These are phyloP conservation scores for Oscheius sp. DNA, from an alignment of 2,888 invertebrate species.

Conservation along the genomic window DNA sequence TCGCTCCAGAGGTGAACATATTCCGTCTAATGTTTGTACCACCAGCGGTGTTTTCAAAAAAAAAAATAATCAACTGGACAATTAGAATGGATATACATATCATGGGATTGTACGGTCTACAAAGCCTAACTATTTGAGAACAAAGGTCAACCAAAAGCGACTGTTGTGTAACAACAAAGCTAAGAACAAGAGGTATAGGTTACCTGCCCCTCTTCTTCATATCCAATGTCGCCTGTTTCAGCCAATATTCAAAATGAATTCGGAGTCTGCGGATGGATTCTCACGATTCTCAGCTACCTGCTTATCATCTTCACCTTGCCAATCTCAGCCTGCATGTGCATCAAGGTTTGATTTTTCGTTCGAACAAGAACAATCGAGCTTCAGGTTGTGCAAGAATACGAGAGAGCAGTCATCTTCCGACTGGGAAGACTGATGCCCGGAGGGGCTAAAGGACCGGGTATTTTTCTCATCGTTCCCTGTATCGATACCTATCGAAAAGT, in stretches of 20 bases:
- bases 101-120: too few relatives aligned
- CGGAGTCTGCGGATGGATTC: slow-evolving; percentile 73
- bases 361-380: neutral
- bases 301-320: slow-evolving; percentile 71
- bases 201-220: neutral
- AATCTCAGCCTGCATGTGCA: slow-evolving; percentile 60
- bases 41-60: too few relatives aligned
- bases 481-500: slow-evolving; percentile 79
- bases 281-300: slow-evolving; percentile 71
- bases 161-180: neutral
- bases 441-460: slow-evolving; percentile 80
- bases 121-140: too few relatives aligned
- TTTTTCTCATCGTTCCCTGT: slow-evolving; percentile 82
- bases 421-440: slow-evolving; percentile 83
- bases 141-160: too few relatives aligned
- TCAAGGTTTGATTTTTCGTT: slow-evolving; percentile 59
- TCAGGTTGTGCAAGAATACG: slow-evolving; percentile 76
- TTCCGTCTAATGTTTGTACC: too few relatives aligned
- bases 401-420: slow-evolving; percentile 87
- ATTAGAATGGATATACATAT: too few relatives aligned
- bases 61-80: too few relatives aligned
- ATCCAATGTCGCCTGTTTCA: slow-evolving; percentile 51
- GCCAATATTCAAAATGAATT: slow-evolving; percentile 73
- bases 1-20: too few relatives aligned
- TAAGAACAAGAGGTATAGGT: neutral